These are phyloP conservation scores for Criorhina ranunculi DNA, from an alignment of 2,888 invertebrate species.

Conservation along the genomic window DNA sequence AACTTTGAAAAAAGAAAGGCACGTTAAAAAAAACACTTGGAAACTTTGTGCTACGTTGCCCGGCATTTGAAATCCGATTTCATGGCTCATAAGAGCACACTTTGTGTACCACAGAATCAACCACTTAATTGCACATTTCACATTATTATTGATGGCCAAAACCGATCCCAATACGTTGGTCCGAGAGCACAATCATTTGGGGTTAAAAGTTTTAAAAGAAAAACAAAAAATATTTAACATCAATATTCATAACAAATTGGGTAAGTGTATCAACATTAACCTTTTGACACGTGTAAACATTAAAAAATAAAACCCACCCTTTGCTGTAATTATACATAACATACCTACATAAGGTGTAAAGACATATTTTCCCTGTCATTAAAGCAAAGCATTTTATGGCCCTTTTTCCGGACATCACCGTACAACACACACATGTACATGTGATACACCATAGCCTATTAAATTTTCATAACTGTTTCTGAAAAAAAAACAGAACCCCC, in stretches of 20 bases:
- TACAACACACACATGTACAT: neutral
- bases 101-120: neutral
- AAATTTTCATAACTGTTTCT: constrained; percentile 65
- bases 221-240: constrained; percentile 4
- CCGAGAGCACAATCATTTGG: neutral
- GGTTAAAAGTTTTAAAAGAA: neutral
- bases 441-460: constrained; percentile 19
- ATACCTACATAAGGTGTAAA: constrained; percentile 62
- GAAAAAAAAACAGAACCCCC: too few species aligned
- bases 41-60: too few species aligned
- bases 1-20: too few species aligned
- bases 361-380: constrained; percentile 66
- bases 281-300: constrained; percentile 64
- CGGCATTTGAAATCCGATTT: too few species aligned
- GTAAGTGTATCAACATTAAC: constrained; percentile 49
- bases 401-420: constrained; percentile 51
- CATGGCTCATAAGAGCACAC: too few species aligned
- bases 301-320: constrained; percentile 54
- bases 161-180: constrained; percentile 3
- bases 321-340: constrained; percentile 43
- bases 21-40: too few species aligned
- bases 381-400: constrained; percentile 63
- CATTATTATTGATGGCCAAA: neutral
- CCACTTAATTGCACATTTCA: neutral
- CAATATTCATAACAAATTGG: constrained; percentile 37